Base-by-base conservation (phyloP, 2,888 invertebrate species). In the Drosophila paracracens region DNA sequence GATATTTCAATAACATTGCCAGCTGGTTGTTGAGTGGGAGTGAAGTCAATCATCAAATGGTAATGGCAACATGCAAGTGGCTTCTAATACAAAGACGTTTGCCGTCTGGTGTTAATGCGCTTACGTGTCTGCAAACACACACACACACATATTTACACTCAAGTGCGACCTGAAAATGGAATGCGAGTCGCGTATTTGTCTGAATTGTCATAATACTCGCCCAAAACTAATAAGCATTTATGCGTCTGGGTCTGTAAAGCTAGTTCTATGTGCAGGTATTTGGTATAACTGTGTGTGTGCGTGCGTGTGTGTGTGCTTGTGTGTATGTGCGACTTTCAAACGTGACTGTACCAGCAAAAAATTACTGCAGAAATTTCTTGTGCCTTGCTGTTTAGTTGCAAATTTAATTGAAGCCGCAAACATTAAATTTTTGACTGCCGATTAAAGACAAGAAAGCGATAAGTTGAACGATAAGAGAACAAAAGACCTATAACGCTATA, bases 171-270 rank as follows among this genome's bases (percentile, higher is more conserved):
- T 64, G 13, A 10, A 31, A 46, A 31, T 31, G 27, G 33, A 29
- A 33, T 56, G 52, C 56, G 29, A 33, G 62, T 36, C 36, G 71
- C 72, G 70, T 64, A 70, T 72, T 70, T 70, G 72, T 70, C 33
- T 61, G 79, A 81, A 76, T 81, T 75, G 74, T 76, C 79, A 77
- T 82, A 87, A 79, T 77, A 70, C 75, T 76, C 79, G 74, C 58
- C 88, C 68, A 84, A 84, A 82, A 81, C 81, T 84, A 82, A 87
- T 87, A 87, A 82, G 75, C 88, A 82, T 76, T 81, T 72, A 80
- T 63, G 67, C 53, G 36, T 53, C 69, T 70, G 51, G 62, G 51
- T 50, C 61, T 58, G 61, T 70, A 33, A 58, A 63, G 65, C 68
- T 40, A 31, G n/a, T 58, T 33, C 27, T 8, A 8, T 25, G 46